phyloP scores from a whole-genome alignment of 2,797 vertebrate genomes.

The Myoxocephalus aenaeus region DNA sequence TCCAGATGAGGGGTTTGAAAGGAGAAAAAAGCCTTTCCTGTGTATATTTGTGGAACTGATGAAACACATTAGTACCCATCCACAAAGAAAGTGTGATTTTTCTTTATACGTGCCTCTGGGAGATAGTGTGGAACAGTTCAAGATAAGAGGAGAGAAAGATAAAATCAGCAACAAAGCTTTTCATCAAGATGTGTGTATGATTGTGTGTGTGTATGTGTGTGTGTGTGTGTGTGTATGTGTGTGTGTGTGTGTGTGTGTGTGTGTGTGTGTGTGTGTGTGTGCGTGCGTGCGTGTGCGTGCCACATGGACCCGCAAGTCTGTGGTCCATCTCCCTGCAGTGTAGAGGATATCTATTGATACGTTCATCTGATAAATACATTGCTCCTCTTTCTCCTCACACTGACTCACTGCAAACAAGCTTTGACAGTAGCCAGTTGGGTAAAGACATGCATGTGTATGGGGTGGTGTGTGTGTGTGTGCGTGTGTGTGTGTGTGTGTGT shows the following conservation, averaged over 20 bases:
- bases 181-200: slow-evolving; percentile 41
- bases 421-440: slow-evolving; percentile 59
- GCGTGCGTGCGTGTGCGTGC: slow-evolving; percentile 15
- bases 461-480: neutral
- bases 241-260: slow-evolving; percentile 5
- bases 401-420: slow-evolving; percentile 55
- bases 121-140: slow-evolving; percentile 42
- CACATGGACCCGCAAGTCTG: slow-evolving; percentile 40
- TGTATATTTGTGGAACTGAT: slow-evolving; percentile 35
- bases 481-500: slow-evolving; percentile 6
- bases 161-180: slow-evolving; percentile 65
- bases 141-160: slow-evolving; percentile 60
- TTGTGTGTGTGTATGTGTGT: slow-evolving; percentile 11
- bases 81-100: slow-evolving; percentile 18
- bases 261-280: slow-evolving; percentile 9
- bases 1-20: slow-evolving; percentile 21
- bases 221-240: slow-evolving; percentile 9
- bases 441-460: slow-evolving; percentile 23
- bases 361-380: slow-evolving; percentile 77
- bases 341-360: slow-evolving; percentile 78
- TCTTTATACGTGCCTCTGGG: slow-evolving; percentile 37
- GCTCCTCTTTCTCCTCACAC: slow-evolving; percentile 63
- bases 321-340: slow-evolving; percentile 67
- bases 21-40: neutral
- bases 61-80: slow-evolving; percentile 33